A percentile compares a stretch with the other conserved stretches of the same genome.
Evolutionary conservation across 2,113 vertebrate genomes (phyloP).

Genomic region (Centrocercus urophasianus): DNA sequence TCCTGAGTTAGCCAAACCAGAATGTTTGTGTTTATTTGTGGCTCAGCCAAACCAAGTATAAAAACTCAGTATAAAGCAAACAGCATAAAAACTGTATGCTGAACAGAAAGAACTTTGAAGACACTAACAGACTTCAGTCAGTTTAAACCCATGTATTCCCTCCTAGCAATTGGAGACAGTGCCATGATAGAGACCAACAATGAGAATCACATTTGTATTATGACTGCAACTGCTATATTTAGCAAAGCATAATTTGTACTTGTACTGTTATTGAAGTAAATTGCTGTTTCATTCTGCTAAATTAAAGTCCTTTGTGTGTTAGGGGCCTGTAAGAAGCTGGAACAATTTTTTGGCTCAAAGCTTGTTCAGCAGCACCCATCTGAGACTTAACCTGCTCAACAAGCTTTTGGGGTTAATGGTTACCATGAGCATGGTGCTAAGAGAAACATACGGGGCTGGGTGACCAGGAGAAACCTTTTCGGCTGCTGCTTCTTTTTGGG

Average conservation of each 20-base stretch:
- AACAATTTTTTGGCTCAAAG: too few relatives aligned
- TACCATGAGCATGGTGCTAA: too few relatives aligned
- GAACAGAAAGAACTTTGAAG: background rate
- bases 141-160: constrained; percentile 11
- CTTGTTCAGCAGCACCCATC: too few relatives aligned
- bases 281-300: constrained; percentile 11
- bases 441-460: too few relatives aligned
- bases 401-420: too few relatives aligned
- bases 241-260: background rate
- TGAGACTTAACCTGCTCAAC: too few relatives aligned
- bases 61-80: background rate
- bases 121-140: background rate
- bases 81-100: background rate
- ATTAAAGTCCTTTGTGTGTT: background rate
- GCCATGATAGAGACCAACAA: background rate
- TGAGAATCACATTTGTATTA: background rate
- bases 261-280: background rate
- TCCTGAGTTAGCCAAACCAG: background rate
- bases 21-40: background rate
- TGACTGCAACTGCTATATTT: background rate
- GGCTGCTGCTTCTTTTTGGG: too few relatives aligned
- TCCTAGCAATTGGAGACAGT: background rate
- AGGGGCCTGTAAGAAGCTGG: too few relatives aligned
- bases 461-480: too few relatives aligned
- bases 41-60: background rate